Percentiles rank a stretch among this genome's conserved stretches.
phyloP scores from a whole-genome alignment of 2,888 invertebrate genomes.

The Callimorpha dominula region DNA sequence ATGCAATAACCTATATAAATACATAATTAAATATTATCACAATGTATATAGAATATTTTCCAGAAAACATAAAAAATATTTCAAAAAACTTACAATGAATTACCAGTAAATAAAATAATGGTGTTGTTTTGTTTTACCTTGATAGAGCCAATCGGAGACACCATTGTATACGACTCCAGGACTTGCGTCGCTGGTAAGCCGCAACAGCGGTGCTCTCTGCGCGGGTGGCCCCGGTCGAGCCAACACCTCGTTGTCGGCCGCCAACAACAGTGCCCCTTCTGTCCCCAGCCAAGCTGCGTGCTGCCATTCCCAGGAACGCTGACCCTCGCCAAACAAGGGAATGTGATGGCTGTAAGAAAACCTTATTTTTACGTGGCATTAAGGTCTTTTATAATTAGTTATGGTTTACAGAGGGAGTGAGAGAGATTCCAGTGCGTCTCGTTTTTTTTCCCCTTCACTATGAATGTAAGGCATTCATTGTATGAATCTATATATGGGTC shows the following conservation, averaged over 20 bases:
- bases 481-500: neutral
- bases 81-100: too few relatives aligned
- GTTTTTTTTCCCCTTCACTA: neutral
- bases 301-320: conserved; percentile 90
- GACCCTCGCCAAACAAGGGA: conserved; percentile 93
- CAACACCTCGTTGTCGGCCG: conserved; percentile 96
- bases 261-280: conserved; percentile 92
- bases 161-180: conserved; percentile 96
- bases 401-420: neutral
- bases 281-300: conserved; percentile 94
- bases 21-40: too few relatives aligned
- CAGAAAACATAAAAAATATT: too few relatives aligned
- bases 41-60: too few relatives aligned
- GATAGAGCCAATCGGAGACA: conserved; percentile 98
- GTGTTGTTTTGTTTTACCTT: conserved; percentile 87
- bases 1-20: too few relatives aligned
- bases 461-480: neutral
- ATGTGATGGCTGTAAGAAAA: conserved; percentile 91
- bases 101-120: neutral
- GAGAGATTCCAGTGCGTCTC: neutral
- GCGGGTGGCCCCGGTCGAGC: conserved; percentile 91
- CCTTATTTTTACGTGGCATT: neutral
- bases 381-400: neutral
- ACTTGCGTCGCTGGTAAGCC: conserved; percentile 91
- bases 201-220: conserved; percentile 88